Base-by-base conservation (phyloP, 2,113 vertebrate species). In the Plectropomus leopardus region DNA sequence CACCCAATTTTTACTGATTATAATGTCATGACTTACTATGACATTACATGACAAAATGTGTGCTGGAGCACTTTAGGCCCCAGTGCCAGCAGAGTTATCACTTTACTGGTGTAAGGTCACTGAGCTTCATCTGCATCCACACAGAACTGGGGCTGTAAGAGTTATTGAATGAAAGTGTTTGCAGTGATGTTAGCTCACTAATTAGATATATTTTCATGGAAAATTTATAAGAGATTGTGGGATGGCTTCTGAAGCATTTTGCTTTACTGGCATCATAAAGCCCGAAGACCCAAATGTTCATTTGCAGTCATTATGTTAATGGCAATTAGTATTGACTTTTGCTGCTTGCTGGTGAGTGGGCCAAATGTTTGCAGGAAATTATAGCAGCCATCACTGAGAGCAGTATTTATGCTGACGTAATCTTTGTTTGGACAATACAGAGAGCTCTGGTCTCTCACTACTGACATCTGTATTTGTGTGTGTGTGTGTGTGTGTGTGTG, bases 291-390 rank as follows among this genome's bases (percentile, higher is more conserved):
- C 64, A 83, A 88, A 89, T 88, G 87, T 88, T 92, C 76, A 90
- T 93, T 88, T 89, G 75, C 75, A 86, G 72, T 84, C 89, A 90
- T 93, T 91, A 89, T 83, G 83, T 82, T 92, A 91, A 92, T 93
- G 76, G 76, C 32, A 79, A 86, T 89, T 89, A 92, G 82, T 87
- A 92, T 90, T 90, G 89, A 92, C 90, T 88, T 88, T 81, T 76
- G 76, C 82, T 55, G 58, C 78, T 72, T 76, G 70, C 70, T 80
- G 72, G 80, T 63, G 72, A 78, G 84, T 51, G 68, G 45, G 73
- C 84, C 87, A 89, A 88, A 82, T 76, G 74, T 84, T 90, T 81
- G 80, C 68, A 77, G 73, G 65, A 79, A 89, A 88, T 84, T 76
- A 82, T 66, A 72, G 72, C 78, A 77, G 73, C 78, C 66, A 23